phyloP scores from a whole-genome alignment of 2,113 vertebrate species.

The Actenoides lindsayi region DNA sequence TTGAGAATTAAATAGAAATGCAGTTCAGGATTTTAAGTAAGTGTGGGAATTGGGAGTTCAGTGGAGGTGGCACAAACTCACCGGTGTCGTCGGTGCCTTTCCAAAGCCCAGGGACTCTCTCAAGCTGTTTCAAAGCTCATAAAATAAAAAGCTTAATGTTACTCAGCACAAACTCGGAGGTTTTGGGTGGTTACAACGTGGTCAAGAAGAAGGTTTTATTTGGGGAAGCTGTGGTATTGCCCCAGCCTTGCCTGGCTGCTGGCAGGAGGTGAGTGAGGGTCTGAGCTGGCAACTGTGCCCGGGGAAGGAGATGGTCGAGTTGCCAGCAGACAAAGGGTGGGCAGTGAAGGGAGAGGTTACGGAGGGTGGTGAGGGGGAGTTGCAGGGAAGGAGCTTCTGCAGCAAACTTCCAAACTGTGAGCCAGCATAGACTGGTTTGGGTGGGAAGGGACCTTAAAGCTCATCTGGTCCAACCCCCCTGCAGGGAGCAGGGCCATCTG shows the following conservation, averaged over 20 bases:
- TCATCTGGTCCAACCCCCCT: no score
- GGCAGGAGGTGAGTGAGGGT: neutral
- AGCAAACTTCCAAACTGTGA: neutral
- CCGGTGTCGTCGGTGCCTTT: neutral
- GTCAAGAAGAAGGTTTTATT: neutral
- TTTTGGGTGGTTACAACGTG: neutral
- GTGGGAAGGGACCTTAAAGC: no score
- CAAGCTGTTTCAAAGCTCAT: neutral
- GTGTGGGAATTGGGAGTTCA: neutral
- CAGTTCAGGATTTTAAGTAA: neutral
- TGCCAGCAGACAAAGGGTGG: neutral
- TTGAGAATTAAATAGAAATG: neutral
- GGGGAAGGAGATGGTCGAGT: fast-evolving
- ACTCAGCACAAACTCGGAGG: fast-evolving
- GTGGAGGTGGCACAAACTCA: no score
- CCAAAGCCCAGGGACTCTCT: neutral
- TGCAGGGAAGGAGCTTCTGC: neutral
- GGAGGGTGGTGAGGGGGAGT: fast-evolving
- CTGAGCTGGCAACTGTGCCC: fast-evolving
- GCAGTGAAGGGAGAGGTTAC: neutral
- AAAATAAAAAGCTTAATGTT: neutral
- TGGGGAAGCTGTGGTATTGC: neutral
- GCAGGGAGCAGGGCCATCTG: no score
- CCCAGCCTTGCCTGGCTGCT: neutral
- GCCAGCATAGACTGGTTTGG: no score